These are phyloP conservation scores for Marronus borbonicus DNA, from an alignment of 2,888 invertebrate genomes.

Conservation along the genomic window DNA sequence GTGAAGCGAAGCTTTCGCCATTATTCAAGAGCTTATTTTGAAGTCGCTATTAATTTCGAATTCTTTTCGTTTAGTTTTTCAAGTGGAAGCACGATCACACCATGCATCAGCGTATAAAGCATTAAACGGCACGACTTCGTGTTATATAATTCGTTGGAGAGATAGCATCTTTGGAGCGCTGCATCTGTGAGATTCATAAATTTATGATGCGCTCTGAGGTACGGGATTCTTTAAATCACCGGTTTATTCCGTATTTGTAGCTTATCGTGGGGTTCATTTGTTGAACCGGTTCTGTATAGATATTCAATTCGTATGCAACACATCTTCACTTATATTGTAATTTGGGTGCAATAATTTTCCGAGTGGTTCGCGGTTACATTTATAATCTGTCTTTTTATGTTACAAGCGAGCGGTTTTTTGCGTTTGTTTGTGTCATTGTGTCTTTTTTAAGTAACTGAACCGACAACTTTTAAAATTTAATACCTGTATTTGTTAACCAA, in stretches of 20 bases:
- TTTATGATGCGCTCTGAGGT: neutral
- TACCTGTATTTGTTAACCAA: too few species aligned
- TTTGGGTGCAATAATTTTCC: slow-evolving; percentile 18
- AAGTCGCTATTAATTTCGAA: neutral
- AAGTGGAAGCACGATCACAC: neutral
- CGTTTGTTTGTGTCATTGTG: too few species aligned
- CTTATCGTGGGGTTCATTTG: neutral
- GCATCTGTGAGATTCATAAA: slow-evolving; percentile 1
- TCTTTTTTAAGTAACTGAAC: too few species aligned
- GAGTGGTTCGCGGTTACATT: neutral
- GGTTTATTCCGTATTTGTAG: slow-evolving; percentile 10
- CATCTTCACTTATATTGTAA: neutral
- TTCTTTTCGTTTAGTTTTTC: neutral
- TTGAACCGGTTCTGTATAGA: slow-evolving; percentile 8
- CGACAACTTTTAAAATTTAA: too few species aligned
- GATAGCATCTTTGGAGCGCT: neutral
- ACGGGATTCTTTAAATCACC: slow-evolving; percentile 19
- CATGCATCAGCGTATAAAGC: neutral
- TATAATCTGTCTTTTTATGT: too few species aligned
- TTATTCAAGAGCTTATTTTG: slow-evolving; percentile 3
- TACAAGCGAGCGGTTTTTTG: too few species aligned
- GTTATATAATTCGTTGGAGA: slow-evolving; percentile 22
- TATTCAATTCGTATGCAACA: neutral
- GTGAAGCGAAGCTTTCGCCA: neutral
- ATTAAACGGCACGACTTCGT: slow-evolving; percentile 21